Conservation (phyloP, 1,140 invertebrate genomes). For the Camponotus vicinus region DNA sequence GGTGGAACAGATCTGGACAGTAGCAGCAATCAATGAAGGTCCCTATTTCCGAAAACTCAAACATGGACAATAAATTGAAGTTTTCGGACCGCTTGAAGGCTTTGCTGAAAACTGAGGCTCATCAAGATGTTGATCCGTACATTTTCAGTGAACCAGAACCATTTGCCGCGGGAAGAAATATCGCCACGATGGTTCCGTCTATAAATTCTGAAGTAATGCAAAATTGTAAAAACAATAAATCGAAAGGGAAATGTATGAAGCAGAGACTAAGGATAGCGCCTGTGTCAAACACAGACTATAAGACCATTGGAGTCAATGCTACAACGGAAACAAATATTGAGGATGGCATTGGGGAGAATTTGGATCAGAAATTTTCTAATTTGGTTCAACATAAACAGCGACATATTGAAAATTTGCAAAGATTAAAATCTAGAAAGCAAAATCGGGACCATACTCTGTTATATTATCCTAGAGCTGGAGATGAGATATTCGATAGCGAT, state of each 20-base stretch:
- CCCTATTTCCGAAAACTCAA: constrained; percentile 77
- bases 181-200: constrained; percentile 71
- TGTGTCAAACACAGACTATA: constrained; percentile 48
- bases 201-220: constrained; percentile 78
- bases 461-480: constrained; percentile 84
- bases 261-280: constrained; percentile 76
- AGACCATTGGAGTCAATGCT: constrained; percentile 56
- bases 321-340: constrained; percentile 36
- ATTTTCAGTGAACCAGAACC: constrained; percentile 87
- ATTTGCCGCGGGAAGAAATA: constrained; percentile 77
- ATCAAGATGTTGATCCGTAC: constrained; percentile 87
- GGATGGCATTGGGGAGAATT: constrained; percentile 48
- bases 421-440: constrained; percentile 74
- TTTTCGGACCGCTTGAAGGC: constrained; percentile 86
- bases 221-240: constrained; percentile 77
- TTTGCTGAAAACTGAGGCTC: constrained; percentile 84
- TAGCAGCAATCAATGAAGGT: constrained; percentile 79
- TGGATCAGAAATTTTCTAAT: constrained; percentile 73
- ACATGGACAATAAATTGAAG: constrained; percentile 87
- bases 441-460: constrained; percentile 83
- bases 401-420: constrained; percentile 71
- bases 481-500: constrained; percentile 85
- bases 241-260: constrained; percentile 82
- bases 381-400: constrained; percentile 71
- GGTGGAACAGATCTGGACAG: constrained; percentile 72